Evolutionary conservation across 2,113 vertebrate species (phyloP), one percentile per base, ranked within the genome.

Genomic region (Ptilonorhynchus violaceus): DNA sequence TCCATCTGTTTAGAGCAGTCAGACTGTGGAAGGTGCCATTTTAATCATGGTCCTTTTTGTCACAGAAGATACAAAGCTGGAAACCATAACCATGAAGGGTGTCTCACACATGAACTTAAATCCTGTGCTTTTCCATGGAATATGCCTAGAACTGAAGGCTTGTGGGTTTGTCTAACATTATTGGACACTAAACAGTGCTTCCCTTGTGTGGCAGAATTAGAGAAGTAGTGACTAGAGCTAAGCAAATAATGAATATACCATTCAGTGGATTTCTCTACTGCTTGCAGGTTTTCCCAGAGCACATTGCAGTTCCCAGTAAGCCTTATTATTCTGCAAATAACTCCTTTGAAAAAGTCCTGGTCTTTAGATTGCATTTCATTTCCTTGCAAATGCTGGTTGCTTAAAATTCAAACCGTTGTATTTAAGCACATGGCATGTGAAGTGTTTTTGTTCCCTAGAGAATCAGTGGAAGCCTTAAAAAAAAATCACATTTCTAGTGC

Each of bases 371-470:
- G 64, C 39, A 56, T 92, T 95, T 95, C 27, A 83, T 95, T 93
- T 96, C 75, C 50, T 88, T 94, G 79, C n/a, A 92, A 94, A 95
- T 93, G 33, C 24, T 41, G 12, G 50, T 92, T 94, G 75, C 39
- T 97, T 90, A 95, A 94, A 95, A 96, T 95, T 96, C 94, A 83
- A 62, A 88, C 46, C 56, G 72, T 85, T 94, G 62, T 83, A 88
- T 88, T 96, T 94, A 96, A 67, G 63, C 1, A 0, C 37, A n/a
- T 62, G 42, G 39, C 50, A 73, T 33, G n/a, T 63, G 82, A 96
- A 93, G 35, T 44, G 63, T 4, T 93, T 96, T 91, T 94, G 62
- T 70, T 95, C 88, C 79, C 66, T 44, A 44, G 89, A 88, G 75
- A 79, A 91, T 33, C 0, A 2, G 53, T 89, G 50, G 23, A 88